phyloP scores from a whole-genome alignment of 2,113 vertebrate genomes.

The Uropsilus gracilis region DNA sequence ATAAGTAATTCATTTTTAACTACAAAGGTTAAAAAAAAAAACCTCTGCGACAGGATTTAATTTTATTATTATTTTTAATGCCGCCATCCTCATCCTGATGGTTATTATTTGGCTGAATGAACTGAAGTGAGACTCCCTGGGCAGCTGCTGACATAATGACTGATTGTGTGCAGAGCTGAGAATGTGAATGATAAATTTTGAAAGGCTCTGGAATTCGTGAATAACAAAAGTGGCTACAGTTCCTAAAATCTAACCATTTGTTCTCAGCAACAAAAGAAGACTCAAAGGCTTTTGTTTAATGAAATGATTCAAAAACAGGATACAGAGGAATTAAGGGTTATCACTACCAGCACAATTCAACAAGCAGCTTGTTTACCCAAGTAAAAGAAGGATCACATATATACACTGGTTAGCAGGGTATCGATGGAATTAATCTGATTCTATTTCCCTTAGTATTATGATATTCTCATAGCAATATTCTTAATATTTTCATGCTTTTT shows the following conservation, averaged over 20 bases:
- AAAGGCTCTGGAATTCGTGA: slow-evolving; percentile 86
- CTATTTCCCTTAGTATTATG: slow-evolving; percentile 70
- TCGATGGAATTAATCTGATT: slow-evolving; percentile 81
- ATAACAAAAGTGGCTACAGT: slow-evolving; percentile 86
- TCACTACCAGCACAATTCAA: slow-evolving; percentile 81
- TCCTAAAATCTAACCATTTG: slow-evolving; percentile 86
- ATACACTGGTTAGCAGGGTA: slow-evolving; percentile 68
- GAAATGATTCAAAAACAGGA: slow-evolving; percentile 87
- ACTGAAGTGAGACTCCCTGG: slow-evolving; percentile 85
- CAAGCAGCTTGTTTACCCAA: slow-evolving; percentile 80
- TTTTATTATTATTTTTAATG: slow-evolving; percentile 84
- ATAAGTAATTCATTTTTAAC: slow-evolving; percentile 60
- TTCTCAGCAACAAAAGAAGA: slow-evolving; percentile 86
- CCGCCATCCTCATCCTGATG: slow-evolving; percentile 84
- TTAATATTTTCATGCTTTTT: slow-evolving; percentile 52
- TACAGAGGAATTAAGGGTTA: slow-evolving; percentile 86
- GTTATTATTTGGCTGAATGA: slow-evolving; percentile 93
- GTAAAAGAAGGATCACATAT: slow-evolving; percentile 76
- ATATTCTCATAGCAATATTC: slow-evolving; percentile 72
- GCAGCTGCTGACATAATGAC: slow-evolving; percentile 94
- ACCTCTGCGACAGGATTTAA: slow-evolving; percentile 66
- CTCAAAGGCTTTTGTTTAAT: slow-evolving; percentile 87
- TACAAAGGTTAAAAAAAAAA: slow-evolving; percentile 72
- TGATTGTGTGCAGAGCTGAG: slow-evolving; percentile 91
- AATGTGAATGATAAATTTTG: slow-evolving; percentile 89